phyloP scores from a whole-genome alignment of 1,140 invertebrate genomes.

The Brachionus rubens region DNA sequence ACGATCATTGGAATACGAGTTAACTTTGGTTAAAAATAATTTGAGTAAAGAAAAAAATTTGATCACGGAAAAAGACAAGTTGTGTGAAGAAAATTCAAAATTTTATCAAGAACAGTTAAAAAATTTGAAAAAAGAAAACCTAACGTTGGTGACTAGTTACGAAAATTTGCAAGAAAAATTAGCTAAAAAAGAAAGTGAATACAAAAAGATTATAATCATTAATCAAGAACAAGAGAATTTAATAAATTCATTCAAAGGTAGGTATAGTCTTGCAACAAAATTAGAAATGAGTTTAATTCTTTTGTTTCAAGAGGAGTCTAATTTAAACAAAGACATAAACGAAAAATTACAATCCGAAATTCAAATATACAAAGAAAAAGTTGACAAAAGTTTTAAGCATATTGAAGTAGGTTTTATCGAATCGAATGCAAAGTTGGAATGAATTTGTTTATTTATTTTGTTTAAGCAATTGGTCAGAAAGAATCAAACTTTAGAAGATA shows the following conservation, averaged over 20 bases:
- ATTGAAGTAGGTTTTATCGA: not conserved
- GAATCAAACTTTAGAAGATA: conserved; percentile 31
- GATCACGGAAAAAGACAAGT: conserved; percentile 15
- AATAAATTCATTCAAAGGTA: conserved; percentile 19
- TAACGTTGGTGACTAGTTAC: not conserved
- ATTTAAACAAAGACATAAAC: conserved; percentile 19
- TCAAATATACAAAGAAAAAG: not conserved
- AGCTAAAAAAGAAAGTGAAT: conserved; percentile 26
- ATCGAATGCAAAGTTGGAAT: no score
- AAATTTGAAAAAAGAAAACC: conserved; percentile 39
- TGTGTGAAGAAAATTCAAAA: not conserved
- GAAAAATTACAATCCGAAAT: conserved; percentile 6
- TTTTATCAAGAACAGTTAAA: conserved; percentile 23
- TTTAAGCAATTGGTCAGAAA: not conserved
- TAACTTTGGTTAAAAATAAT: not conserved
- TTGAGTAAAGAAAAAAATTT: conserved; percentile 24
- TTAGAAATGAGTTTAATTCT: no score
- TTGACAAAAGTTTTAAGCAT: conserved; percentile 5
- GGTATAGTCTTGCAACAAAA: no score
- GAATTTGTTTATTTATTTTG: no score
- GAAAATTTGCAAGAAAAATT: conserved; percentile 5
- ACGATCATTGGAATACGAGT: conserved; percentile 9
- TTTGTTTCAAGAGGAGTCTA: conserved; percentile 16
- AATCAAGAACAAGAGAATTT: conserved; percentile 35
- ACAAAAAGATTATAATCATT: not conserved